Percentiles rank a stretch among this genome's conserved stretches.
These are phyloP conservation scores for Poecilobothrus nobilitatus DNA, from an alignment of 2,888 invertebrate species.

Conservation along the genomic window DNA sequence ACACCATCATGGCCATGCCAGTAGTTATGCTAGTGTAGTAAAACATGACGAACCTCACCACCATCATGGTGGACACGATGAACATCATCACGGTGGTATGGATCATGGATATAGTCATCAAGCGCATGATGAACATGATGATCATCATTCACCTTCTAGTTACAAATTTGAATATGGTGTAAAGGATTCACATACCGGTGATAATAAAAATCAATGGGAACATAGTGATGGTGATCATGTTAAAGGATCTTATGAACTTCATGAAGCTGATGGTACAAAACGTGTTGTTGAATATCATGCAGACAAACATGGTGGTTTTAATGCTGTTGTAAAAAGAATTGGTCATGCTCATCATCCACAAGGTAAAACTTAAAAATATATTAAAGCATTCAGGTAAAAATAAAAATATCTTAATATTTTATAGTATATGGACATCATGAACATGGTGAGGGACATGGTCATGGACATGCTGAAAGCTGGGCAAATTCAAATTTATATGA, in stretches of 20 bases:
- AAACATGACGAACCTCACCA: slow-evolving; percentile 14
- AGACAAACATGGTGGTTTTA: slow-evolving; percentile 46
- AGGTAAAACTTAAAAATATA: too few relatives aligned
- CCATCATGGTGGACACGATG: neutral
- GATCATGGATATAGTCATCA: slow-evolving; percentile 17
- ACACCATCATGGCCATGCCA: slow-evolving; percentile 12
- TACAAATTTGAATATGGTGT: slow-evolving; percentile 46
- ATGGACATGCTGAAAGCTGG: neutral
- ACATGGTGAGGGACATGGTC: slow-evolving; percentile 20
- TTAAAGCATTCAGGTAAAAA: too few relatives aligned
- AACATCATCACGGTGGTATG: slow-evolving; percentile 12
- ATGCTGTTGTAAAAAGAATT: slow-evolving; percentile 46
- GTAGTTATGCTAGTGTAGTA: slow-evolving; percentile 17
- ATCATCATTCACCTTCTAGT: slow-evolving; percentile 44
- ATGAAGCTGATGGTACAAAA: slow-evolving; percentile 47
- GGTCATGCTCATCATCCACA: slow-evolving; percentile 37
- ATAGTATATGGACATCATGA: neutral
- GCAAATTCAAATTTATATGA: neutral
- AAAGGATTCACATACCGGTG: slow-evolving; percentile 46
- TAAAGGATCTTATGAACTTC: slow-evolving; percentile 44
- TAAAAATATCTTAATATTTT: too few relatives aligned
- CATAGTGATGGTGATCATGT: slow-evolving; percentile 48
- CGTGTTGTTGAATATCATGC: slow-evolving; percentile 46
- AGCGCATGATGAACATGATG: slow-evolving; percentile 30
- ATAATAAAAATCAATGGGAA: slow-evolving; percentile 47